Percentiles rank a stretch among this genome's conserved stretches.
phyloP scores from a whole-genome alignment of 2,113 vertebrate species.

The Otocyon megalotis region DNA sequence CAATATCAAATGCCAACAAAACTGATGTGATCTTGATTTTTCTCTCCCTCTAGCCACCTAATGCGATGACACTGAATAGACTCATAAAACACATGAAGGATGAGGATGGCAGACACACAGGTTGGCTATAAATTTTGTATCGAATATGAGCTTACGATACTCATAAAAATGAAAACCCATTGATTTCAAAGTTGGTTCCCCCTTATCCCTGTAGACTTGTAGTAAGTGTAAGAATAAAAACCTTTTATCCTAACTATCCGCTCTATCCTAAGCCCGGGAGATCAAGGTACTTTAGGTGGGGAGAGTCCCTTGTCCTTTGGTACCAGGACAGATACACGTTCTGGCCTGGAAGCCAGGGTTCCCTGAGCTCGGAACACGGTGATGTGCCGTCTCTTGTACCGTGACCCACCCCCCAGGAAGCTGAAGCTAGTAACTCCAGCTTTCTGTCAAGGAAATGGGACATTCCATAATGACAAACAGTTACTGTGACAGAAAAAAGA shows the following conservation, averaged over 20 bases:
- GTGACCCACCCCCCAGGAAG: neutral
- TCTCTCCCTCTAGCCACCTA: slow-evolving; percentile 46
- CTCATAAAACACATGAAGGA: neutral
- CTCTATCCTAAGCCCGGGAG: neutral
- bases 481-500: neutral
- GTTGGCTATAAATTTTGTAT: slow-evolving; percentile 47
- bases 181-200: neutral
- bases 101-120: slow-evolving; percentile 5
- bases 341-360: neutral
- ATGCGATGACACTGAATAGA: neutral
- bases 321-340: neutral
- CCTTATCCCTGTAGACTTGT: neutral
- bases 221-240: neutral
- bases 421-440: neutral
- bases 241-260: neutral
- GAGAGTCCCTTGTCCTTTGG: neutral
- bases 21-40: slow-evolving; percentile 43
- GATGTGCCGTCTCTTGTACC: neutral
- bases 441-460: neutral
- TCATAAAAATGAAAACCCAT: neutral
- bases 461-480: neutral
- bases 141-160: neutral
- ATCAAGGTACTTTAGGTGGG: neutral
- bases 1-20: neutral
- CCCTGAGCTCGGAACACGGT: neutral